These are phyloP conservation scores for Grallaria varia DNA, from an alignment of 2,113 vertebrate species.

Conservation along the genomic window DNA sequence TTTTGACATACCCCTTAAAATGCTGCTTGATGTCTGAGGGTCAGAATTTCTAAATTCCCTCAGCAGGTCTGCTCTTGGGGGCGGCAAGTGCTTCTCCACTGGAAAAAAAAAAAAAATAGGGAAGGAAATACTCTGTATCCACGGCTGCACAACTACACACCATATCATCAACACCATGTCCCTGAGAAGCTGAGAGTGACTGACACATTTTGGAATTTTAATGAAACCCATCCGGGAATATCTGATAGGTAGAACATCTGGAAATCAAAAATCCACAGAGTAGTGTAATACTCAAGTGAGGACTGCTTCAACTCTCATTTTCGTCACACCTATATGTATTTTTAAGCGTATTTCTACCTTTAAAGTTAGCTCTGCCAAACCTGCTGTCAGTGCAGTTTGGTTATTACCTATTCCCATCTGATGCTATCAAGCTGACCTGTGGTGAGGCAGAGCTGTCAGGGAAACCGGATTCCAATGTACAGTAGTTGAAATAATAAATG, in stretches of 20 bases:
- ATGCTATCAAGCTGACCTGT: slow-evolving; percentile 9
- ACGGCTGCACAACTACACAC: not conserved
- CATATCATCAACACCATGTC: not conserved
- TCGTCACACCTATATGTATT: slow-evolving; percentile 34
- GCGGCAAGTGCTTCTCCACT: not conserved
- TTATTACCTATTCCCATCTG: slow-evolving; percentile 14
- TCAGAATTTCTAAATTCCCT: not conserved
- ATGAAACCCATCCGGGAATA: slow-evolving; percentile 44
- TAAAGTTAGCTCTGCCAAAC: slow-evolving; percentile 35
- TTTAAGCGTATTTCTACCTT: slow-evolving; percentile 36
- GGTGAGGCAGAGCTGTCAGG: slow-evolving; percentile 21
- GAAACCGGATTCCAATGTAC: not conserved
- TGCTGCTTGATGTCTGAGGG: not conserved
- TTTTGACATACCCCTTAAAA: not conserved
- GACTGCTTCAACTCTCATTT: slow-evolving; percentile 35
- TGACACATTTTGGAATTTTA: slow-evolving; percentile 58
- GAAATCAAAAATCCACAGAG: slow-evolving; percentile 56
- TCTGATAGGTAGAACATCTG: slow-evolving; percentile 60
- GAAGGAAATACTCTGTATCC: not conserved
- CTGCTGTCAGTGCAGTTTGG: slow-evolving; percentile 39
- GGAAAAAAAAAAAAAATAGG: too few relatives aligned
- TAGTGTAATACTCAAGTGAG: not conserved
- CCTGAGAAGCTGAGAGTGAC: slow-evolving; percentile 30
- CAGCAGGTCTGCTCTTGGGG: not conserved
- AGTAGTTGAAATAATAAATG: slow-evolving; percentile 51